Percentiles rank a stretch among this genome's conserved stretches.
Evolutionary conservation across 2,888 invertebrate genomes (phyloP).

Genomic region (Strigamia crassipes): DNA sequence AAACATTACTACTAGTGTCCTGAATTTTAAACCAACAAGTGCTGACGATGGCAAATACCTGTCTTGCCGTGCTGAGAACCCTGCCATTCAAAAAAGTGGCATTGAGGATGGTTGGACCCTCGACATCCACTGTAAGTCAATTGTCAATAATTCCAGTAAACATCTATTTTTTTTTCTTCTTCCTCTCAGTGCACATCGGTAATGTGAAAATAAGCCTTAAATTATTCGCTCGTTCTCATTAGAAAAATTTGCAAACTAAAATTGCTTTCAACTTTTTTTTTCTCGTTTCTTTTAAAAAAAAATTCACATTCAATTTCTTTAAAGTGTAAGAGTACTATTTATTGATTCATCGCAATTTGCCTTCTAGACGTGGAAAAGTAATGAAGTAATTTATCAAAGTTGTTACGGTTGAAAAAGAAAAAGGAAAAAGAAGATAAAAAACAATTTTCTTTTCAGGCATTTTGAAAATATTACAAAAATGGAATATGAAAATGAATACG

Average conservation of each 20-base stretch:
- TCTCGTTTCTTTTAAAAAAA: not conserved
- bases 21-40: slow-evolving; percentile 52
- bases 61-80: slow-evolving; percentile 54
- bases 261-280: not conserved
- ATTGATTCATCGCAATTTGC: slow-evolving; percentile 28
- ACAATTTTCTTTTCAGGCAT: not conserved
- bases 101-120: slow-evolving; percentile 54
- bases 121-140: slow-evolving; percentile 53
- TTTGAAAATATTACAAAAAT: not conserved
- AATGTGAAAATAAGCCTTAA: not conserved
- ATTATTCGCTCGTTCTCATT: not conserved
- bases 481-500: not conserved
- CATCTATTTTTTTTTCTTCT: not conserved
- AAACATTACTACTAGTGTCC: slow-evolving; percentile 53
- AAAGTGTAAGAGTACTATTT: not conserved
- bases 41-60: slow-evolving; percentile 54
- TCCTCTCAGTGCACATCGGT: not conserved
- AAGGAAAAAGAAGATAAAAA: slow-evolving; percentile 17
- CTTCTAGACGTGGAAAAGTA: slow-evolving; percentile 36
- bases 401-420: slow-evolving; percentile 24
- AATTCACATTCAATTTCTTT: not conserved
- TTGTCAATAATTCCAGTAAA: not conserved
- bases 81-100: slow-evolving; percentile 52
- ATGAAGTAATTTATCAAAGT: slow-evolving; percentile 39
- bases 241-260: not conserved